Evolutionary conservation across 2,797 vertebrate genomes (phyloP), one percentile per base, ranked within the genome.

Genomic region (Otolemur crassicaudatus): DNA sequence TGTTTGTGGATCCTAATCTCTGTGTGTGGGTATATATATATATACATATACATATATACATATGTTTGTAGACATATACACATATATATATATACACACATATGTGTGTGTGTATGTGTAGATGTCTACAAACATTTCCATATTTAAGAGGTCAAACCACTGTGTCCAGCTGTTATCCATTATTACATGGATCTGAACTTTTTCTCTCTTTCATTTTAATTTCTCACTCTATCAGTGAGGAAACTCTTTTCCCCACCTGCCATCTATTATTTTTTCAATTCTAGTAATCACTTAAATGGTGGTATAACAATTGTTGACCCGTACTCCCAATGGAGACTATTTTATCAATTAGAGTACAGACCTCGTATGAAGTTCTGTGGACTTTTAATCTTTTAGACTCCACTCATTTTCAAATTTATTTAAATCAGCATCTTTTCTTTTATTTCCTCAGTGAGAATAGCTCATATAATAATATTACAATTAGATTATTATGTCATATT

Each of bases 391-490:
- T 61, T 61, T 82, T 2, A 77, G 31, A 46, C 10, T 85, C 12
- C 12, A 53, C 8, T 72, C 1, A 69, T 77, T 60, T 49, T 13
- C 6, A 63, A 22, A 63, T 19, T 53, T 67, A n/a, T 16, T 90
- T 60, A 77, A 17, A 20, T 65, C 27, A 67, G 29, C 1, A 83
- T 29, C 1, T 65, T 95, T 83, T 40, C 2, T 4, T 2, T 14
- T 17, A 46, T 1, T 34, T 12, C 11, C 83, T 96, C 49, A 95
- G 2, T 63, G 46, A 81, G 63, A 7, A 60, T 46, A 1, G 60
- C 85, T 83, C 7, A 72, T 43, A 86, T 2, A 70, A 84, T 81
- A 87, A 83, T 8, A 87, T 25, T 46, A 85, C 4, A 95, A 3
- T 56, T 72, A 58, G 70, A 53, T 60, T 86, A 49, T 82, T 34